Base-by-base conservation (phyloP, 2,888 invertebrate genomes). In the Heteromurus nitidus region DNA sequence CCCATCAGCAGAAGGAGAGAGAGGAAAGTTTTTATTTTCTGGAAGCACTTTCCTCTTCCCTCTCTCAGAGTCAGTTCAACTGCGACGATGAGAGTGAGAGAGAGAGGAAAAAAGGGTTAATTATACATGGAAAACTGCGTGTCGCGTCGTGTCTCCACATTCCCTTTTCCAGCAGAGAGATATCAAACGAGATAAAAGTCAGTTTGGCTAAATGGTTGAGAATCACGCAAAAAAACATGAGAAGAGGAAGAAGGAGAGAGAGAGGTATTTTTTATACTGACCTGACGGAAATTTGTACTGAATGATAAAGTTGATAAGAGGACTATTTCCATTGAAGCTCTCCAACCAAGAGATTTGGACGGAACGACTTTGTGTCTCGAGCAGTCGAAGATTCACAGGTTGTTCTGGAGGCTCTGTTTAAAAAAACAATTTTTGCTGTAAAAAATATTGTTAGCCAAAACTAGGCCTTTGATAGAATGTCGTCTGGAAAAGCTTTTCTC, bases 311-410 rank as follows among this genome's bases (percentile, higher is more conserved):
- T 94, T 94, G 82, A 94, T 94, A 84, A 97, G 94, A 28, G 95
- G 95, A 89, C 95, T 95, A 88, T 96, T 96, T 82, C 96, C 96
- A 85, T 95, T 94, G 55, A 95, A 95, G 11, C 96, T 96, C 86
- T 94, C 94, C 31, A 94, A 94, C 97, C 97, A 97, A 0, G 95
- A 94, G 87, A 97, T 91, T 88, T 95, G 94, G 84, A 96, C 93
- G 28, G 94, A 93, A 81, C 95, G 92, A 79, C 96, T 95, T 87
- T 95, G 94, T 88, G 95, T 95, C 86, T 96, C 95, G 88, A 94
- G 93, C 68, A 96, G 94, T 87, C 94, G 92, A 85, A 96, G 93
- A 88, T 95, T 95, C 88, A 94, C 93, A 2, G 97, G 96, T 89
- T 95, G 93, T 89, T 97, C 97, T 0, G 97, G 96, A 53, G 95